A percentile compares a stretch with the other conserved stretches of the same genome.
phyloP scores from a whole-genome alignment of 1,140 invertebrate genomes.

The Bombus terrestris region DNA sequence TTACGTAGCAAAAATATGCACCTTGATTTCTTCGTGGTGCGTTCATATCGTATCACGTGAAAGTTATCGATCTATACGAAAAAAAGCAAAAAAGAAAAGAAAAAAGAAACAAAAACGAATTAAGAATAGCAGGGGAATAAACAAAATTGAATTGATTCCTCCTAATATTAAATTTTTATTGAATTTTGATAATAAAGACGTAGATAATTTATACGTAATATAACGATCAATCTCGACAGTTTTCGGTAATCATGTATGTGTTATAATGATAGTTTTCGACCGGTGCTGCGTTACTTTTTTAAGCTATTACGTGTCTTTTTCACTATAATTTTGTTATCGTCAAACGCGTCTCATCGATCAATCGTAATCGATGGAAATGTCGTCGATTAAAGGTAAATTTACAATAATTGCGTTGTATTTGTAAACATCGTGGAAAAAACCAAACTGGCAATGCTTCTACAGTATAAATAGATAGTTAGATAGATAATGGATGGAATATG shows the following conservation, averaged over 20 bases:
- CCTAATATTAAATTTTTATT: too few relatives aligned
- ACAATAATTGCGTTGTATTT: background rate
- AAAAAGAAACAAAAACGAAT: background rate
- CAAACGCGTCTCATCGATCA: background rate
- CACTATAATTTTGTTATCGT: background rate
- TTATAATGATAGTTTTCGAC: too few relatives aligned
- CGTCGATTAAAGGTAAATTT: background rate
- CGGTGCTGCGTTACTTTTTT: too few relatives aligned
- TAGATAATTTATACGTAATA: too few relatives aligned
- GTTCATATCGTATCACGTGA: background rate
- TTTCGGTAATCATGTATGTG: too few relatives aligned
- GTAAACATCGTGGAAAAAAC: background rate
- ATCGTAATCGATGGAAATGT: too few relatives aligned
- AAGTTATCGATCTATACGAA: background rate
- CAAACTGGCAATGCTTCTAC: background rate
- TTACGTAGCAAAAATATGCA: slow-evolving; percentile 34
- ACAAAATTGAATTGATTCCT: too few relatives aligned
- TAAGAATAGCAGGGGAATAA: background rate
- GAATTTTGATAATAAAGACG: too few relatives aligned
- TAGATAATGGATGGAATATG: too few relatives aligned
- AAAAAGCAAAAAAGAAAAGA: background rate
- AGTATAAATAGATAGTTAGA: too few relatives aligned
- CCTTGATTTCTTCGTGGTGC: slow-evolving; percentile 25
- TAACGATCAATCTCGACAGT: too few relatives aligned
- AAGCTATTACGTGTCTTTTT: background rate